Evolutionary conservation across 2,113 vertebrate species (phyloP).

Genomic region (Chascanopsetta lugubris): DNA sequence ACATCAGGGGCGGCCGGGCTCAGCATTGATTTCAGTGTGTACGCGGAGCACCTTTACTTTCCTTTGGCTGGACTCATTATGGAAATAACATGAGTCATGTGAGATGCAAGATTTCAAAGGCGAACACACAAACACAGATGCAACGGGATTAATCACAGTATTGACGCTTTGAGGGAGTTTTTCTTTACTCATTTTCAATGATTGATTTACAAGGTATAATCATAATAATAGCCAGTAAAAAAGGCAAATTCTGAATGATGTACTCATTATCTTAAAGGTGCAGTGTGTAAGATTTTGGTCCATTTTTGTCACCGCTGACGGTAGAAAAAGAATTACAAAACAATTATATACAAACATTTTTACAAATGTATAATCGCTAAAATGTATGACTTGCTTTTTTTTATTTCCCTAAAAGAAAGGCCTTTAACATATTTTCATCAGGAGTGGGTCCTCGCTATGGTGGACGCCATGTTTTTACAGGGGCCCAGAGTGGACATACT

Average conservation of each 20-base stretch:
- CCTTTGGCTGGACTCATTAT: conserved; percentile 4
- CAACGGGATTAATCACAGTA: conserved; percentile 24
- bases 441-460: too few species aligned
- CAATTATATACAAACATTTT: too few species aligned
- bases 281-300: too few species aligned
- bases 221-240: conserved; percentile 33
- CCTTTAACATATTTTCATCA: too few species aligned
- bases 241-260: conserved; percentile 8
- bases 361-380: too few species aligned
- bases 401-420: too few species aligned
- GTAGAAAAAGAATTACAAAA: too few species aligned
- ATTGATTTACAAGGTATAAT: conserved; percentile 20
- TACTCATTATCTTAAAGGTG: not conserved
- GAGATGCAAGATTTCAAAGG: conserved; percentile 10
- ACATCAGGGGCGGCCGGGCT: conserved; percentile 35
- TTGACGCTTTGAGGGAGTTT: conserved; percentile 19
- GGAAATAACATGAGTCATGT: conserved; percentile 23
- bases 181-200: conserved; percentile 34
- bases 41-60: conserved; percentile 28
- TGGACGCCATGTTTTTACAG: too few species aligned
- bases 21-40: conserved; percentile 54
- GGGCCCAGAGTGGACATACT: too few species aligned
- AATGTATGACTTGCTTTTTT: too few species aligned
- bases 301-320: too few species aligned
- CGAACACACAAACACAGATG: conserved; percentile 16